Conservation (phyloP, 2,888 invertebrate genomes). For the Notodonta ziczac region DNA sequence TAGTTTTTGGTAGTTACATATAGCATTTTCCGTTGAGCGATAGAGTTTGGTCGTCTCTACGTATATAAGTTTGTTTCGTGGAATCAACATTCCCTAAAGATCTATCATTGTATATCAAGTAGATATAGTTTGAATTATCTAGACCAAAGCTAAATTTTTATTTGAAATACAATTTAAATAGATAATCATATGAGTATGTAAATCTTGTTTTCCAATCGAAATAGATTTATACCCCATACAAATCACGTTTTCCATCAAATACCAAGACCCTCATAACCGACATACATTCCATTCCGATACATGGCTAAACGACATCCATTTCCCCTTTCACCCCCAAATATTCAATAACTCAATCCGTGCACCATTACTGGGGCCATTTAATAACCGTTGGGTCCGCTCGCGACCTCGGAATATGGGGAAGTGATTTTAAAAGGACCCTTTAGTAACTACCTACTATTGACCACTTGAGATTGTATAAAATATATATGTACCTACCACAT, state of each 20-base stretch:
- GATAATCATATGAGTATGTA: too few species aligned
- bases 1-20: too few species aligned
- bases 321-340: slow-evolving; percentile 20
- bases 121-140: too few species aligned
- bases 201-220: neutral
- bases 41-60: too few species aligned
- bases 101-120: too few species aligned
- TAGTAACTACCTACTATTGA: neutral
- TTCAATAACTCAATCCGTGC: slow-evolving; percentile 25
- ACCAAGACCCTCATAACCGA: neutral
- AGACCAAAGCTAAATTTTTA: too few species aligned
- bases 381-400: slow-evolving; percentile 2
- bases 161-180: too few species aligned
- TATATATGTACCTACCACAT: too few species aligned
- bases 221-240: neutral
- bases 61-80: too few species aligned
- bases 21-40: too few species aligned
- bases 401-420: slow-evolving; percentile 11
- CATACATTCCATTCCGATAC: neutral
- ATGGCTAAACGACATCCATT: slow-evolving; percentile 14
- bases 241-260: slow-evolving; percentile 2
- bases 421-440: slow-evolving; percentile 2
- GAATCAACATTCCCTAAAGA: too few species aligned
- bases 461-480: too few species aligned
- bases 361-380: slow-evolving; percentile 6